Conservation (phyloP, 2,797 vertebrate genomes). For the Momotus momota region DNA sequence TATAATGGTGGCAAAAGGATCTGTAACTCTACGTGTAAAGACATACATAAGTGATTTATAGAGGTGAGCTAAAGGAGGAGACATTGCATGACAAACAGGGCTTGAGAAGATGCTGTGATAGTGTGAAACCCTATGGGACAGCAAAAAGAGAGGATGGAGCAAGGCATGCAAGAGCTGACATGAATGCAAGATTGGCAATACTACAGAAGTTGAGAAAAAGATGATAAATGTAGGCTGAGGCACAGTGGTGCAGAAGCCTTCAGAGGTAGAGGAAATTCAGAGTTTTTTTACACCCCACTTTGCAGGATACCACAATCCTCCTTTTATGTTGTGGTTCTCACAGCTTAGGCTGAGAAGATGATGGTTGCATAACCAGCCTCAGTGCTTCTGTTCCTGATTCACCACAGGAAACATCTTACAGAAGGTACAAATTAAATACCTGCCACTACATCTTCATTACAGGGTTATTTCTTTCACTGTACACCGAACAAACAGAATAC, state of each 20-base stretch:
- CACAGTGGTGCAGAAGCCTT: neutral
- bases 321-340: neutral
- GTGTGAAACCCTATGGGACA: neutral
- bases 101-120: neutral
- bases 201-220: neutral
- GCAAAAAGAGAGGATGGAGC: neutral
- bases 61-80: neutral
- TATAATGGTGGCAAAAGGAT: accelerated
- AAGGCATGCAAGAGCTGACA: neutral
- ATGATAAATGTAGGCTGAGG: neutral
- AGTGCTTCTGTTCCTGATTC: neutral
- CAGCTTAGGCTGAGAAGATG: neutral
- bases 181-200: neutral
- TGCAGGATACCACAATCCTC: neutral
- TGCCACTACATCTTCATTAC: neutral
- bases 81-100: neutral
- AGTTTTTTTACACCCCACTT: neutral
- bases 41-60: neutral
- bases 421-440: neutral
- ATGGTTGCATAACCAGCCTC: neutral
- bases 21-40: neutral
- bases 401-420: neutral
- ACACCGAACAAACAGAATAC: neutral
- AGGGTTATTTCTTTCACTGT: neutral
- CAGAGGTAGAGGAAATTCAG: neutral